These are phyloP conservation scores for Timema podura DNA, from an alignment of 2,888 invertebrate species.

Conservation along the genomic window DNA sequence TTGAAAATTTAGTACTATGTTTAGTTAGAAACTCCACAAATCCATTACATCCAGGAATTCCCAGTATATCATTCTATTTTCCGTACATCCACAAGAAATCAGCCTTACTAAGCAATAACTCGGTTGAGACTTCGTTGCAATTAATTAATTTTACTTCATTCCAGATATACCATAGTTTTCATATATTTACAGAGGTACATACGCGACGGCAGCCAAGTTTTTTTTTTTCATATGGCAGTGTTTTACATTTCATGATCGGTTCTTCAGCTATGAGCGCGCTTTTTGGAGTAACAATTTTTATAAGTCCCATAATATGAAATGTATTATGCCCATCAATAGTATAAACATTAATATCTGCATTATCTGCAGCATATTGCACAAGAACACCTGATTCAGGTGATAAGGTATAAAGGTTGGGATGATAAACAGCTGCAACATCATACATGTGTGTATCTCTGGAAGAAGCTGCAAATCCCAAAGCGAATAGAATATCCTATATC, in stretches of 20 bases:
- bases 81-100: too few relatives aligned
- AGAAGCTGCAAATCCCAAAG: constrained; percentile 40
- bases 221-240: not conserved
- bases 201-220: too few relatives aligned
- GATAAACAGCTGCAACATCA: not conserved
- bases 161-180: too few relatives aligned
- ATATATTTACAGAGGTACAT: too few relatives aligned
- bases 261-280: constrained; percentile 1
- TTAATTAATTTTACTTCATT: too few relatives aligned
- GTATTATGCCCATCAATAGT: constrained; percentile 16
- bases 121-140: too few relatives aligned
- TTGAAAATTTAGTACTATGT: too few relatives aligned
- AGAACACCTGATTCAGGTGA: constrained; percentile 37
- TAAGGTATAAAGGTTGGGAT: constrained; percentile 34
- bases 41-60: too few relatives aligned
- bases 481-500: constrained; percentile 39
- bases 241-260: not conserved
- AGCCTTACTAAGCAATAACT: too few relatives aligned
- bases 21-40: too few relatives aligned
- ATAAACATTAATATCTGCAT: constrained; percentile 35
- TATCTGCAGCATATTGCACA: constrained; percentile 38
- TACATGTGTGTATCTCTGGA: constrained; percentile 38
- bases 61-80: too few relatives aligned
- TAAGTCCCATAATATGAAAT: constrained; percentile 8
- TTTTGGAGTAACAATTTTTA: constrained; percentile 14